phyloP scores from a whole-genome alignment of 2,797 vertebrate species.

The Potorous gilbertii region DNA sequence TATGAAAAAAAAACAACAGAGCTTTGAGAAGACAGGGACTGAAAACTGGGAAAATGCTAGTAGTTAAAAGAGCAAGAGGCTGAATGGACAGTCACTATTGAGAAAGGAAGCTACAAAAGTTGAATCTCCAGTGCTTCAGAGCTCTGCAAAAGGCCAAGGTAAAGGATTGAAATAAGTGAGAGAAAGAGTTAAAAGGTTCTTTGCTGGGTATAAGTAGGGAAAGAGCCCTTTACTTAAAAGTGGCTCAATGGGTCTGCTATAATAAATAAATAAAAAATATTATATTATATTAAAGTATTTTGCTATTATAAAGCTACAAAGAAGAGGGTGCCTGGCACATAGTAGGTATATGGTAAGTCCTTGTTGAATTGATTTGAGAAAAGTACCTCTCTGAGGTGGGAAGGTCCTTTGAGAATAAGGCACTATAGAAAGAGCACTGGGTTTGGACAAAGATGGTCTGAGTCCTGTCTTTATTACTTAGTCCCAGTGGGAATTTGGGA shows the following conservation, averaged over 20 bases:
- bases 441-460: background rate
- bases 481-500: background rate
- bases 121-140: background rate
- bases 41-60: background rate
- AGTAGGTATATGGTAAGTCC: too few relatives aligned
- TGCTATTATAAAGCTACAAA: background rate
- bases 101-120: background rate
- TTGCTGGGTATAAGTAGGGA: background rate
- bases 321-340: background rate
- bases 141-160: background rate
- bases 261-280: background rate
- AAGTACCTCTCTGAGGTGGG: background rate
- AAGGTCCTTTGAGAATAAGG: background rate
- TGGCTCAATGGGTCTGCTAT: background rate
- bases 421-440: background rate
- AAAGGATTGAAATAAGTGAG: background rate
- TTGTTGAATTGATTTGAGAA: background rate
- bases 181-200: background rate
- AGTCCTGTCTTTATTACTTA: background rate
- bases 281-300: background rate
- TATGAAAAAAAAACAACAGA: background rate
- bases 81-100: background rate
- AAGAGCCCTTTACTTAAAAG: background rate
- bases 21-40: background rate
- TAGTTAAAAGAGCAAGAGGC: background rate